Evolutionary conservation across 2,888 invertebrate species (phyloP).

Genomic region (Drosophila peninsularis): DNA sequence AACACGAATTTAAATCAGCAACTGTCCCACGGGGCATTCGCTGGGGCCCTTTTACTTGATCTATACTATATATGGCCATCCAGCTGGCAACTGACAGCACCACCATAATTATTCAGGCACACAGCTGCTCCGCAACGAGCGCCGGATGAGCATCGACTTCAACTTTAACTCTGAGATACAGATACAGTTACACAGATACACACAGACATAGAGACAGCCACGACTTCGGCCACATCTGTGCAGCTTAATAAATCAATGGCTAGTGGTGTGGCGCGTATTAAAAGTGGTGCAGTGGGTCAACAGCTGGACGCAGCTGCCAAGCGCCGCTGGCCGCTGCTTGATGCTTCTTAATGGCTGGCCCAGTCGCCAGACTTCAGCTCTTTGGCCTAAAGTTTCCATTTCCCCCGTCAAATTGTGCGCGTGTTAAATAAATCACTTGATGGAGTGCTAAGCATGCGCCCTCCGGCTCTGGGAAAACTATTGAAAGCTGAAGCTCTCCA

Average conservation of each 20-base stretch:
- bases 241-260: constrained; percentile 72
- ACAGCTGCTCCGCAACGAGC: constrained; percentile 36
- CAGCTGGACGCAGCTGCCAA: constrained; percentile 68
- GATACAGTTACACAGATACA: constrained; percentile 4
- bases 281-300: constrained; percentile 80
- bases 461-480: constrained; percentile 44
- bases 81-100: constrained; percentile 40
- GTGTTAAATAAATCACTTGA: constrained; percentile 79
- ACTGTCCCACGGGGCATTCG: constrained; percentile 75
- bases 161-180: constrained; percentile 15
- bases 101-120: constrained; percentile 64
- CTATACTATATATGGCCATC: constrained; percentile 38
- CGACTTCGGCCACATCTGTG: constrained; percentile 16
- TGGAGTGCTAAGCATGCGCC: constrained; percentile 68
- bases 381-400: neutral
- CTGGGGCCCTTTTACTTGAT: constrained; percentile 67
- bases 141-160: constrained; percentile 66
- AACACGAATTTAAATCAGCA: constrained; percentile 81
- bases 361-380: constrained; percentile 16
- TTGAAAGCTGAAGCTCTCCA: constrained; percentile 36
- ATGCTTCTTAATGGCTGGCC: constrained; percentile 65
- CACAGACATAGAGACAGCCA: neutral
- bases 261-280: constrained; percentile 42
- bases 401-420: constrained; percentile 34
- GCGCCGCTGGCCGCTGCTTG: constrained; percentile 38